Base-by-base conservation (phyloP, 2,888 invertebrate genomes). In the Acanthococcus lagerstroemiae region DNA sequence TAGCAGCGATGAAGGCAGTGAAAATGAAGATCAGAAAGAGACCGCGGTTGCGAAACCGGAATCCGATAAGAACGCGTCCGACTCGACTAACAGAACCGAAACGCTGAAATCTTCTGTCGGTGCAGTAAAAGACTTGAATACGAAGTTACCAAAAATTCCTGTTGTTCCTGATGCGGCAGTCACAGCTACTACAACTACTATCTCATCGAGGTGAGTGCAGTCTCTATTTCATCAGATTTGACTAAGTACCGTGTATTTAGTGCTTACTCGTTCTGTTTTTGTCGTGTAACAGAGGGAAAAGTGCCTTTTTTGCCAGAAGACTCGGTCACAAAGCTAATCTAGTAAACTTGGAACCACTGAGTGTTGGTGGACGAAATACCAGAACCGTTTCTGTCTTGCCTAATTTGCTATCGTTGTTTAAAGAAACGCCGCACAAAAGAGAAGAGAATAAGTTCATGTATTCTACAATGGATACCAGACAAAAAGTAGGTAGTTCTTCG, bases 391-490 rank as follows among this genome's bases (percentile, higher is more conserved):
- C 66, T 3, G 56, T 50, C 15, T 27, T 56, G 25, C 50, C 56
- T 0, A 56, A 45, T 24, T 25, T 56, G 9, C 15, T 19, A 5
- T 21, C 7, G 15, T 9, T 17, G 25, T 17, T 19, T 9, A 65
- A 37, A 44, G 55, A 54, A 24, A 50, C 46, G 6, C 30, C 48
- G n/a, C 17, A 17, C 15, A 58, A 58, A 45, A 25, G 22, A 15
- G 46, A 48, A 7, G 57, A 66, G 6, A 56, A 22, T 9, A 50
- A 55, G 22, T 45, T 70, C 37, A 56, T 73, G 46, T 73, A 71
- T 69, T 72, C 73, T 27, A 69, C 71, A 4, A 68, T 68, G 25
- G 70, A 68, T 58, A 75, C 74, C 4, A 58, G 57, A 21, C 67
- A 69, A 63, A 69, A 67, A 37, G 69, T 69, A 30, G 27, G 48